phyloP scores from a whole-genome alignment of 2,888 invertebrate genomes.

The Cylloceria caligata region DNA sequence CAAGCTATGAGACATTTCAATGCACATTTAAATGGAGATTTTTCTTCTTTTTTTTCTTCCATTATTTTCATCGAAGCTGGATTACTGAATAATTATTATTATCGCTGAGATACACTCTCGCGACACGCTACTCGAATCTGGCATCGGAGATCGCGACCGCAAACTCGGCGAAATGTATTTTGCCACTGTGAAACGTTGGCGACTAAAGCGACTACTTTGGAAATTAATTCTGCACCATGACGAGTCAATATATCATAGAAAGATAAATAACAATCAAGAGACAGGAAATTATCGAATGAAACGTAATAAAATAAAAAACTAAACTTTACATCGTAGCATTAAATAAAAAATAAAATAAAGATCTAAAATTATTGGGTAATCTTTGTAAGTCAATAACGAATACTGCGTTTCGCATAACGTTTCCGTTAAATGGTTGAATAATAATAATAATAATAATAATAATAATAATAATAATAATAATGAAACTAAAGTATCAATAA shows the following conservation, averaged over 20 bases:
- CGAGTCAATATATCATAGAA: conserved; percentile 38
- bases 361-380: conserved; percentile 57
- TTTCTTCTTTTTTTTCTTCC: background rate
- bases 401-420: conserved; percentile 60
- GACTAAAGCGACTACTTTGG: conserved; percentile 64
- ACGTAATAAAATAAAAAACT: conserved; percentile 27
- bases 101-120: conserved; percentile 27
- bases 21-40: conserved; percentile 41
- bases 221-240: conserved; percentile 59
- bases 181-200: conserved; percentile 3
- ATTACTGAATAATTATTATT: conserved; percentile 38
- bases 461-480: conserved; percentile 44
- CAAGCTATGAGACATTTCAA: too few relatives aligned
- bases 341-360: conserved; percentile 12
- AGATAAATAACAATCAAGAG: conserved; percentile 17
- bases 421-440: conserved; percentile 42
- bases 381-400: conserved; percentile 67
- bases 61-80: conserved; percentile 25
- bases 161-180: conserved; percentile 14
- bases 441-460: conserved; percentile 35
- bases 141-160: conserved; percentile 35
- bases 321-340: background rate
- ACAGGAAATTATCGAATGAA: conserved; percentile 20
- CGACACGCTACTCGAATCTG: conserved; percentile 26
- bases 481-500: conserved; percentile 43